phyloP scores from a whole-genome alignment of 2,888 invertebrate genomes.

The Idaea aversata region DNA sequence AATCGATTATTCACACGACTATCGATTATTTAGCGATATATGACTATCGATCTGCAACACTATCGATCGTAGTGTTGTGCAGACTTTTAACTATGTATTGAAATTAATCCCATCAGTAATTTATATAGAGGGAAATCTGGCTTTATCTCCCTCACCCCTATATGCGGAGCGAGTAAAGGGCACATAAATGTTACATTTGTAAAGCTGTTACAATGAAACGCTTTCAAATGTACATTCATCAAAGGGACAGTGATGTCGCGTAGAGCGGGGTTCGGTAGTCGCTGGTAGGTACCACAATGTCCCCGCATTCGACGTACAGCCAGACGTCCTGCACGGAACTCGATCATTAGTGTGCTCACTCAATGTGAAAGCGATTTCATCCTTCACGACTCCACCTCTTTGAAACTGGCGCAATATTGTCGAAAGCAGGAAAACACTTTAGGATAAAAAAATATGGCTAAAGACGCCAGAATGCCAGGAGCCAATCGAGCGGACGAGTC shows the following conservation, averaged over 20 bases:
- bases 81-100: background rate
- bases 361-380: constrained; percentile 77
- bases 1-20: no score
- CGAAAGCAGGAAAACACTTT: constrained; percentile 76
- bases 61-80: background rate
- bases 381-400: constrained; percentile 66
- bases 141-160: background rate
- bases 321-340: constrained; percentile 67
- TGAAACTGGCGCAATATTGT: constrained; percentile 77
- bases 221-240: constrained; percentile 65
- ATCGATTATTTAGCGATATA: no score
- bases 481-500: constrained; percentile 70
- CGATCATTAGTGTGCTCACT: constrained; percentile 79
- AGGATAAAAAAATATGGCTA: constrained; percentile 65
- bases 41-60: no score
- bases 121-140: background rate
- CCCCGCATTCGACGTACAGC: constrained; percentile 29
- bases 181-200: background rate
- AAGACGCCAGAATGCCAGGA: constrained; percentile 67
- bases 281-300: constrained; percentile 33
- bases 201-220: constrained; percentile 52
- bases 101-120: background rate
- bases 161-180: background rate
- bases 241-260: constrained; percentile 52
- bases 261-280: constrained; percentile 28